Base-by-base conservation (phyloP, 92 coral and sea anemone genomes). In the Virgularia gustaviana region DNA sequence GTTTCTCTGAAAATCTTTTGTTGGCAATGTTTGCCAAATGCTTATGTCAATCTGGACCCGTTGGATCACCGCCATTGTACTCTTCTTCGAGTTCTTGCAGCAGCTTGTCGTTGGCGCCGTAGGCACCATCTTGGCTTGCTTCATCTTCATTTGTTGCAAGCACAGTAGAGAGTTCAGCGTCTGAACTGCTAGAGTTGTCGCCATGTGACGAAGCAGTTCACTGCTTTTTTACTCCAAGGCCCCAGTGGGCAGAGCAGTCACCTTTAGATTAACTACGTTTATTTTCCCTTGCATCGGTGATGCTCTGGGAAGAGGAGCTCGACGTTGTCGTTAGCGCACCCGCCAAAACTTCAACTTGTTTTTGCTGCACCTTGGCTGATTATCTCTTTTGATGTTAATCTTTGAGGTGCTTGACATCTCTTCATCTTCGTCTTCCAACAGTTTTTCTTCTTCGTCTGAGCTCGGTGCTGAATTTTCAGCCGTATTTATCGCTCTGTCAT, bases 11-110 rank as follows among this genome's bases (percentile, higher is more conserved):
- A 28, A 54, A 81, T 29, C 72, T 37, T 47, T 74, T 74, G 47
- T 75, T 81, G 1, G 54, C 44, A 36, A 75, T 20, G 67, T 64
- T 81, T 13, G 85, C 85, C 32, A 81, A 74, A 55, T 75, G 34
- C 30, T 45, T 49, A 34, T 81, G 49, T 8, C 73, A 55, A 19
- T 74, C 49, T 9, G 81, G 81, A 32, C 85, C 85, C 42, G 77
- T 63, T 81, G 74, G 74, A 28, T 81, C 53, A 1, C 58, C 65
- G 18, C 30, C 29, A 52, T 81, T 56, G 76, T 47, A 60, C 27
- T 79, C 84, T 25, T 72, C 39, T 41, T 74, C 82, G 36, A 64
- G 65, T 49, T 81, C 77, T 74, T 74, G 55, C 39, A 81, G 64
- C 30, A 81, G 85, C 45, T 61, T 57, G 58, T 79, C 80, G 30